These are phyloP conservation scores for Platyrinchus mystaceus DNA, from an alignment of 2,797 vertebrate genomes.

Conservation along the genomic window DNA sequence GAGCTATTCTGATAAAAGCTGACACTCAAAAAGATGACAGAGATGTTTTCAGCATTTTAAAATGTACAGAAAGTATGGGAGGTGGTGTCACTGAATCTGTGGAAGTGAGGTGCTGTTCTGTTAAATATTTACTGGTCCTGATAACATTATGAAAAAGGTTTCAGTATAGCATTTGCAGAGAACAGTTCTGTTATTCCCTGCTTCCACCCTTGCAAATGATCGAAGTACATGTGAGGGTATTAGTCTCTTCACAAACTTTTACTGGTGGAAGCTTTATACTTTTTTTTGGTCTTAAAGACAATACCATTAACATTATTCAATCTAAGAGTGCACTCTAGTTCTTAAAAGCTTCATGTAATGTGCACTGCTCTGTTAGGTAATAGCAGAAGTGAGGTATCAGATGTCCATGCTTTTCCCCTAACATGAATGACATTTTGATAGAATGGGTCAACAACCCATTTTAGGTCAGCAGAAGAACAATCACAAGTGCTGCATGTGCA, in stretches of 20 bases:
- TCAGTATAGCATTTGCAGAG: background rate
- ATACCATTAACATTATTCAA: background rate
- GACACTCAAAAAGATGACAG: slow-evolving; percentile 31
- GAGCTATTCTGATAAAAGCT: slow-evolving; percentile 55
- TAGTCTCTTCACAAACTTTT: background rate
- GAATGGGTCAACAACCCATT: background rate
- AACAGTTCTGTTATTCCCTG: background rate
- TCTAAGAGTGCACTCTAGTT: background rate
- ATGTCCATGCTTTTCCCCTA: background rate
- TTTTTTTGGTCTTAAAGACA: background rate
- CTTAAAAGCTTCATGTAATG: background rate
- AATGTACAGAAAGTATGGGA: background rate
- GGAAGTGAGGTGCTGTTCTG: background rate
- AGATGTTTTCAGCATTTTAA: background rate
- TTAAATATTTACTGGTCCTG: background rate
- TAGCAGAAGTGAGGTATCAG: background rate
- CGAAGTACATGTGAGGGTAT: background rate
- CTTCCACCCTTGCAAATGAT: background rate
- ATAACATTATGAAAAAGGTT: background rate
- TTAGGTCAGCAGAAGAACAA: background rate
- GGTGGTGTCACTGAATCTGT: background rate
- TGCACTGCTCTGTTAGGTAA: background rate
- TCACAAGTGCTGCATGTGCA: background rate
- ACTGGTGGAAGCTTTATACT: background rate
- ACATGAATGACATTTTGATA: background rate